Conservation (phyloP, 1,140 invertebrate genomes). For the Oedothorax gibbosus region DNA sequence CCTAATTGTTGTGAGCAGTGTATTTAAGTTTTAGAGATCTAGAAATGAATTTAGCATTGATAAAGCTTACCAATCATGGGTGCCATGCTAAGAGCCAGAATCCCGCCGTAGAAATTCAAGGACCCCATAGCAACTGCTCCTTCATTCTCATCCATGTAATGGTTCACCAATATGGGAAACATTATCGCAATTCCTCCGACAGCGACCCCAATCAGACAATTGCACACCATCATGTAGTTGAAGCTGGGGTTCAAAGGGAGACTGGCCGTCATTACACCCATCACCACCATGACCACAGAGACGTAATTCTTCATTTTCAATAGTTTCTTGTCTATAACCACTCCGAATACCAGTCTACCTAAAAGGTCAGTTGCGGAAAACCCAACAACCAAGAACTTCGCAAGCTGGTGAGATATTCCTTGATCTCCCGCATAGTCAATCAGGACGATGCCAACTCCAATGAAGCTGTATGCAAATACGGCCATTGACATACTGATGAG, state of each 20-base stretch:
- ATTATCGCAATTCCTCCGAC: constrained; percentile 48
- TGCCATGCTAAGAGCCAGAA: constrained; percentile 38
- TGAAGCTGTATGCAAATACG: constrained; percentile 50
- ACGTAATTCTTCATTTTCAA: constrained; percentile 44
- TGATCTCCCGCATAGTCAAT: constrained; percentile 62
- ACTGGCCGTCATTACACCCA: constrained; percentile 13
- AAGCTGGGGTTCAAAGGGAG: constrained; percentile 39
- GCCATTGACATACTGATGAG: constrained; percentile 46
- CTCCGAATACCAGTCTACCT: constrained; percentile 60
- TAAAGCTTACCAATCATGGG: constrained; percentile 53
- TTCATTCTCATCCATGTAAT: constrained; percentile 49
- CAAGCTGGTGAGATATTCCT: constrained; percentile 34
- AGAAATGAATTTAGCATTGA: too few relatives aligned
- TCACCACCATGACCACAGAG: constrained; percentile 18
- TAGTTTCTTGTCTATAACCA: constrained; percentile 39
- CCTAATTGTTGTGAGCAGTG: too few relatives aligned
- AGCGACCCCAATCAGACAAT: constrained; percentile 33
- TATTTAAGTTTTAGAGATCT: too few relatives aligned
- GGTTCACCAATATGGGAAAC: constrained; percentile 35
- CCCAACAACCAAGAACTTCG: constrained; percentile 53
- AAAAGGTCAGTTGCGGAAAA: constrained; percentile 60
- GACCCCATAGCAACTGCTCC: constrained; percentile 55
- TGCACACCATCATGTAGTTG: constrained; percentile 38
- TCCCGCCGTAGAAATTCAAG: constrained; percentile 51
- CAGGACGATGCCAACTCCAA: constrained; percentile 55